Evolutionary conservation across 2,888 invertebrate genomes (phyloP).

Genomic region (Encarsia formosa): DNA sequence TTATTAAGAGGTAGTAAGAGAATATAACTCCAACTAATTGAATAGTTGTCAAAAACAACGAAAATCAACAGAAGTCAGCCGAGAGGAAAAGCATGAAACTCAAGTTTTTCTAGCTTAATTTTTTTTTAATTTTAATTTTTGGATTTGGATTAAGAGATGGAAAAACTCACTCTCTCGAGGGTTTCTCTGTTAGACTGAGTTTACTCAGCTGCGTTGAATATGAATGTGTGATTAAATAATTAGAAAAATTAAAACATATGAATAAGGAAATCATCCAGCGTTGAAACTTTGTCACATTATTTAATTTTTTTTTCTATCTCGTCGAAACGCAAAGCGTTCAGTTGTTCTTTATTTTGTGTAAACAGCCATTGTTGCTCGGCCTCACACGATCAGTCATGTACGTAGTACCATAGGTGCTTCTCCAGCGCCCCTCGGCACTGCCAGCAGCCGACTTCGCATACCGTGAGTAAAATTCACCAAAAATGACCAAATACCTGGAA

Average conservation of each 20-base stretch:
- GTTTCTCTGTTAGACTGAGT: constrained; percentile 19
- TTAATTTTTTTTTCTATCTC: constrained; percentile 19
- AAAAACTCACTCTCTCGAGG: constrained; percentile 16
- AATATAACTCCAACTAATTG: no score
- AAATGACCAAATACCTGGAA: constrained; percentile 21
- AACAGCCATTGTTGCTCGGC: constrained; percentile 40
- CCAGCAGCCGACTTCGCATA: constrained; percentile 41
- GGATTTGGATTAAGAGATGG: constrained; percentile 1
- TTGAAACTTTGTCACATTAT: constrained; percentile 21
- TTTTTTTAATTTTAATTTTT: constrained; percentile 22
- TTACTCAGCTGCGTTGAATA: constrained; percentile 17
- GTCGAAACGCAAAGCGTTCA: constrained; percentile 46
- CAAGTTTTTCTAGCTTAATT: constrained; percentile 24
- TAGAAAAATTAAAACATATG: constrained; percentile 12
- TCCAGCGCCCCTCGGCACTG: constrained; percentile 44
- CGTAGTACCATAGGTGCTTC: constrained; percentile 49
- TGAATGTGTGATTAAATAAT: constrained; percentile 8
- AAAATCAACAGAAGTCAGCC: constrained; percentile 26
- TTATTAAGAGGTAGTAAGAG: constrained; percentile 4
- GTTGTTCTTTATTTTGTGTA: constrained; percentile 51
- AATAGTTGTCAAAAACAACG: constrained; percentile 18
- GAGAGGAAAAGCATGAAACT: constrained; percentile 26
- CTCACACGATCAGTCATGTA: constrained; percentile 50
- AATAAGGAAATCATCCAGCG: constrained; percentile 25
- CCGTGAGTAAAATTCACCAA: constrained; percentile 48